A percentile compares a stretch with the other conserved stretches of the same genome.
phyloP scores from a whole-genome alignment of 2,113 vertebrate species.

The Eudyptes chrysolophus region DNA sequence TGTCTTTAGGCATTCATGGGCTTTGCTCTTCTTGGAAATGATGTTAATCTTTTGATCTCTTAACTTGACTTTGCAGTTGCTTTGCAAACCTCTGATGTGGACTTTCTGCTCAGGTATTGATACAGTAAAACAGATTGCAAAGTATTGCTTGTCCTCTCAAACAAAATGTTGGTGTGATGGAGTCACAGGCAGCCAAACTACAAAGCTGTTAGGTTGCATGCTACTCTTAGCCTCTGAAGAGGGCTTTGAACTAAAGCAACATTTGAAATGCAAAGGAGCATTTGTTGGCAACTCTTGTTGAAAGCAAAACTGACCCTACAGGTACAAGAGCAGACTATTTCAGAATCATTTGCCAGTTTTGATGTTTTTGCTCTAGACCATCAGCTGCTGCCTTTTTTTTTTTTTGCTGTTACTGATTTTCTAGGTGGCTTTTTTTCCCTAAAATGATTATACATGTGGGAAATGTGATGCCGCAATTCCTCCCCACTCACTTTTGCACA shows the following conservation, averaged over 20 bases:
- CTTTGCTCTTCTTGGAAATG: neutral
- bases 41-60: neutral
- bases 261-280: neutral
- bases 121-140: neutral
- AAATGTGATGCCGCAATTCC: neutral
- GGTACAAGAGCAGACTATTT: neutral
- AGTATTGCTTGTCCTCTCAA: neutral
- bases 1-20: neutral
- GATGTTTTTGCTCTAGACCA: neutral
- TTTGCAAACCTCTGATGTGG: neutral
- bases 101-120: neutral
- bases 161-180: neutral
- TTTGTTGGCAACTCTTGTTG: neutral
- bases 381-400: neutral
- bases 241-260: neutral
- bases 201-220: neutral
- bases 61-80: neutral
- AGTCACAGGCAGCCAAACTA: neutral
- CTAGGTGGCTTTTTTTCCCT: neutral
- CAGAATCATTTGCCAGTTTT: neutral
- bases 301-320: neutral
- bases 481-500: neutral
- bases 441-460: accelerated
- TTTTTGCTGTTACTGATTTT: neutral
- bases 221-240: neutral